Percentiles rank a stretch among this genome's conserved stretches.
These are phyloP conservation scores for Limnephilus lunatus DNA, from an alignment of 2,888 invertebrate species.

Conservation along the genomic window DNA sequence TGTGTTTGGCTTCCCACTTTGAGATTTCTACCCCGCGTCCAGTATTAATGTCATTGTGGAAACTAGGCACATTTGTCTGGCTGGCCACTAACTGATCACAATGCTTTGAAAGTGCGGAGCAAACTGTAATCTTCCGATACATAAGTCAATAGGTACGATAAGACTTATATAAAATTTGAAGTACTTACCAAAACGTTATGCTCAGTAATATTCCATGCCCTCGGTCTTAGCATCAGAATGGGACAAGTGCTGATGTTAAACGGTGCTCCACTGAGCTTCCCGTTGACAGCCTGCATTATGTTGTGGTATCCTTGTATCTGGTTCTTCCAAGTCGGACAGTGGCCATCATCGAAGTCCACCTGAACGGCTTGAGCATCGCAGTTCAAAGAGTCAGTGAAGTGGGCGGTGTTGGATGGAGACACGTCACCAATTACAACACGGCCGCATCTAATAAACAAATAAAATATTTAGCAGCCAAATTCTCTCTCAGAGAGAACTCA, in stretches of 20 bases:
- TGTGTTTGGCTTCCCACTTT: too few species aligned
- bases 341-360: conserved; percentile 85
- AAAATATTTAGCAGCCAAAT: background rate
- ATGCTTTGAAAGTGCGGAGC: too few species aligned
- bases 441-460: conserved; percentile 73
- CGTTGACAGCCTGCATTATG: conserved; percentile 77
- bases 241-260: conserved; percentile 77
- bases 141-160: background rate
- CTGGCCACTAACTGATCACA: too few species aligned
- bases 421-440: conserved; percentile 83
- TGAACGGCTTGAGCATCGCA: conserved; percentile 80
- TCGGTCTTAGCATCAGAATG: conserved; percentile 81
- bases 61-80: too few species aligned
- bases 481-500: background rate
- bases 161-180: background rate
- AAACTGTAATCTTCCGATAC: background rate
- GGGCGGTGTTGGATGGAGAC: conserved; percentile 78
- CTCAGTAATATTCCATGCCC: conserved; percentile 87
- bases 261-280: conserved; percentile 76
- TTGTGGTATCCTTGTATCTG: conserved; percentile 81
- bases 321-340: conserved; percentile 85
- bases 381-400: conserved; percentile 77
- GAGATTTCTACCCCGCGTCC: too few species aligned
- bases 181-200: conserved; percentile 78
- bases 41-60: too few species aligned